A percentile compares a stretch with the other conserved stretches of the same genome.
These are phyloP conservation scores for Nycticebus coucang DNA, from an alignment of 2,113 vertebrate species.

Conservation along the genomic window DNA sequence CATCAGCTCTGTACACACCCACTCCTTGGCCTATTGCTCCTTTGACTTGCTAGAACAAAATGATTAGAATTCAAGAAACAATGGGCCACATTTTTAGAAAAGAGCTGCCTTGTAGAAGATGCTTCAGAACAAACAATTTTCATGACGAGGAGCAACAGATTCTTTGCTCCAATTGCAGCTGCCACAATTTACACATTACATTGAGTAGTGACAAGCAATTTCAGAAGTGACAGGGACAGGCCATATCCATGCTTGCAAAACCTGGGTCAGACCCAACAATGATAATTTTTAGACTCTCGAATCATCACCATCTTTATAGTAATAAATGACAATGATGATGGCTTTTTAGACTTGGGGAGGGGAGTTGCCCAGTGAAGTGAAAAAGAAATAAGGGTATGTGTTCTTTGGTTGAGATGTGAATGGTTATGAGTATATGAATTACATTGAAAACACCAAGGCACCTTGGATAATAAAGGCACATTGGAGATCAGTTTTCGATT, in stretches of 20 bases:
- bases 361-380: neutral
- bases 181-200: conserved; percentile 54
- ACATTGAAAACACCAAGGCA: conserved; percentile 3
- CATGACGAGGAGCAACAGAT: conserved; percentile 55
- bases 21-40: neutral
- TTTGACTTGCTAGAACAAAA: conserved; percentile 62
- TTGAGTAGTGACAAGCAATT: conserved; percentile 67
- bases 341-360: conserved; percentile 26
- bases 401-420: conserved; percentile 23
- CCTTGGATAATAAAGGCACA: conserved; percentile 26
- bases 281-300: conserved; percentile 46
- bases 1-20: neutral
- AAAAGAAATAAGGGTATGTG: neutral
- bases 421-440: conserved; percentile 37
- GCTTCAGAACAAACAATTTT: conserved; percentile 61
- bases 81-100: conserved; percentile 50
- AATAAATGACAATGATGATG: conserved; percentile 45
- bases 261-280: conserved; percentile 33
- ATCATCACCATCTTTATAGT: conserved; percentile 48
- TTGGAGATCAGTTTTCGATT: conserved; percentile 42
- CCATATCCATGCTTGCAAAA: conserved; percentile 21
- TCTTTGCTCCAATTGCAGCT: conserved; percentile 60
- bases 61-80: conserved; percentile 65
- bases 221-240: conserved; percentile 55
- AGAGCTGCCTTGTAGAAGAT: conserved; percentile 31